phyloP scores from a whole-genome alignment of 2,113 vertebrate species.

The Callorhinus ursinus region DNA sequence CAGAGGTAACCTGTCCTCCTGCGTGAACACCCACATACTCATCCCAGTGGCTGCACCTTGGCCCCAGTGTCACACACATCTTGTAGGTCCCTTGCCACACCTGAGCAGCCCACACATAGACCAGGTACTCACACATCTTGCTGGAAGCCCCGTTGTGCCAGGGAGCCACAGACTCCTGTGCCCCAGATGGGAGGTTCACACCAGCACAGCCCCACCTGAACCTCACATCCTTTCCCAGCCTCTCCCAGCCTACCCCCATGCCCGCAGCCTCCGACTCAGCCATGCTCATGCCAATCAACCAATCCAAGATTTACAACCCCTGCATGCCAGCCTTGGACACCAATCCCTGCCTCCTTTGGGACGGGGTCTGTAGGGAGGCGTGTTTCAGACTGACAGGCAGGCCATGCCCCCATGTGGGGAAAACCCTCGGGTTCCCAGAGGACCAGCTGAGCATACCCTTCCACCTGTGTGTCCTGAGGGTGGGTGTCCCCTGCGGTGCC shows the following conservation, averaged over 20 bases:
- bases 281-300: accelerated
- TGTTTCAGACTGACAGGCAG: background rate
- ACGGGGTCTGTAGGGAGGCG: background rate
- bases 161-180: background rate
- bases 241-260: accelerated
- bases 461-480: accelerated
- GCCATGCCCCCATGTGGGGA: background rate
- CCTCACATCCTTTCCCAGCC: too few relatives aligned
- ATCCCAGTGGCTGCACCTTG: background rate
- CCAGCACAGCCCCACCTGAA: background rate
- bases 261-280: background rate
- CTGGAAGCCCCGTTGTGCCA: background rate
- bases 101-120: background rate
- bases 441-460: background rate
- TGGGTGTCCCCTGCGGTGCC: background rate
- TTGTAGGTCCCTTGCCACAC: background rate
- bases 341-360: background rate
- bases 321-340: accelerated
- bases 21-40: background rate
- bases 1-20: background rate
- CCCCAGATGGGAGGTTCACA: background rate
- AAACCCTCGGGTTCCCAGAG: background rate
- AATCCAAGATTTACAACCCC: accelerated
- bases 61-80: background rate
- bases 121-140: background rate